A percentile compares a stretch with the other conserved stretches of the same genome.
Evolutionary conservation across 2,113 vertebrate genomes (phyloP).

Genomic region (Spizaetus ornatus): DNA sequence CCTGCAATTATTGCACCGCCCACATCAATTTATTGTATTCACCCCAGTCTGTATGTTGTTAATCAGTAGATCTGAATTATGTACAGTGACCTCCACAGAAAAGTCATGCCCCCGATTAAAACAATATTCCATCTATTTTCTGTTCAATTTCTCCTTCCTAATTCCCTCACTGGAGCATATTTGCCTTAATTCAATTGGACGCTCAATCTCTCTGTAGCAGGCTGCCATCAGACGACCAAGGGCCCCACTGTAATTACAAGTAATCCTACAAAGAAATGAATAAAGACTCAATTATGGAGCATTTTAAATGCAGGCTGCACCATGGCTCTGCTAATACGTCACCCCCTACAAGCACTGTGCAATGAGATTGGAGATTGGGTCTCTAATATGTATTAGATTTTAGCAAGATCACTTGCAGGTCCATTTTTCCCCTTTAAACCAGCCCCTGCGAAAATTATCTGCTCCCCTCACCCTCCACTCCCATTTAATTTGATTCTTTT

Average conservation of each 20-base stretch:
- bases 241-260: conserved; percentile 13
- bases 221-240: not conserved
- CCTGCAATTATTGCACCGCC: not conserved
- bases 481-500: not conserved
- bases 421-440: not conserved
- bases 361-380: not conserved
- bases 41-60: not conserved
- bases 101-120: not conserved
- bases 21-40: not conserved
- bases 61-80: not conserved
- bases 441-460: not conserved
- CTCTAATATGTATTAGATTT: conserved; percentile 1
- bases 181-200: conserved; percentile 35
- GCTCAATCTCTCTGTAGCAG: not conserved
- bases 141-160: conserved; percentile 3
- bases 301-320: not conserved
- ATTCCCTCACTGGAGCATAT: conserved; percentile 22
- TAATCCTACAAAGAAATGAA: conserved; percentile 48
- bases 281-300: conserved; percentile 32
- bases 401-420: not conserved
- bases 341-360: not conserved
- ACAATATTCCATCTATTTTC: conserved; percentile 11
- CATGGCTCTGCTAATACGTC: not conserved
- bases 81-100: not conserved
- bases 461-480: not conserved